Base-by-base conservation (phyloP, 2,888 invertebrate species). In the Limnephilus marmoratus region DNA sequence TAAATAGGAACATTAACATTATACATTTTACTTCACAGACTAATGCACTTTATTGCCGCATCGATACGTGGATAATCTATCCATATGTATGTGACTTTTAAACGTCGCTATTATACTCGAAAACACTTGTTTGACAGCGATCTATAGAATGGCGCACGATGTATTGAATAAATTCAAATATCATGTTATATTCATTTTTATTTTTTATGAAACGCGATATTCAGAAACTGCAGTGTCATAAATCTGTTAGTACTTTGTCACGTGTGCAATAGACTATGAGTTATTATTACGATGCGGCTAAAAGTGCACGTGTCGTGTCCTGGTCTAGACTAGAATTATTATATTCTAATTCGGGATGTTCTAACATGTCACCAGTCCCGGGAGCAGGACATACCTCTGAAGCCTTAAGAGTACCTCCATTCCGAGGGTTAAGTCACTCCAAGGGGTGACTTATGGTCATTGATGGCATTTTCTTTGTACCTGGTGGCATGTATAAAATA, bases 211-310 rank as follows among this genome's bases (percentile, higher is more conserved):
- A 86, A 86, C 86, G 31, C 87, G 87, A 87, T 87, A 88, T 34
- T 88, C 86, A 15, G 88, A 68, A 45, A 45, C 68, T 91, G 41
- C 87, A 87, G 87, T 53, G 53, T 41, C 45, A 45, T 85, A 90
- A 90, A 89, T 89, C 89, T 85, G 45, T 41, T 80, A 37, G 31
- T 82, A 90, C 68, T 12, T 37, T 24, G 91, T 85, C 88, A 89
- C 89, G 91, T 91, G 91, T 89, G 82, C 83, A 7, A 83, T 81
- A 81, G 81, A 81, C 49, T 11, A 41, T 41, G 81, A 81, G 53
- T 68, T 49, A 81, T 83, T 29, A 85, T 86, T 81, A 87, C 83
- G 91, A 88, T 91, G 89, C 91, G 91, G 85, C 91, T 53, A 91
- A 85, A 91, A 89, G 82, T 88, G 82, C 91, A 91, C 53, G 49